Percentiles rank a stretch among this genome's conserved stretches.
Evolutionary conservation across 2,113 vertebrate species (phyloP).

Genomic region (Dunckerocampus dactyliophorus): DNA sequence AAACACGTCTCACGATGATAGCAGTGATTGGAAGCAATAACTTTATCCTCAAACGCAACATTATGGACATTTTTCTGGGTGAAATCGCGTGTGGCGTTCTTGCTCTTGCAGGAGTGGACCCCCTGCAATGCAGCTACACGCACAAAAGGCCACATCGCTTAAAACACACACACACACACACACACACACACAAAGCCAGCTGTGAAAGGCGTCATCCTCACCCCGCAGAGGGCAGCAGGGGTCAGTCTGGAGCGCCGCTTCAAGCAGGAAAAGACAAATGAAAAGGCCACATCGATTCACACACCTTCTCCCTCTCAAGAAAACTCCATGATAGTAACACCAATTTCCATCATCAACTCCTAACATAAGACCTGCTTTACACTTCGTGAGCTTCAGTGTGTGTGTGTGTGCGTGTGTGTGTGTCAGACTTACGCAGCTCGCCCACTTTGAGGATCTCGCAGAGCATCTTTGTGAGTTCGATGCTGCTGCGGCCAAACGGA

Average conservation of each 20-base stretch:
- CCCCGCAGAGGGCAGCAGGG: constrained; percentile 44
- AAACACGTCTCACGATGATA: too few relatives aligned
- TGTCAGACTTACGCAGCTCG: constrained; percentile 88
- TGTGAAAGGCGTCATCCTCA: constrained; percentile 28
- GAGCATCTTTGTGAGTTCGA: constrained; percentile 97
- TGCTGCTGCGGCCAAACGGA: constrained; percentile 96
- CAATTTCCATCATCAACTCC: too few relatives aligned
- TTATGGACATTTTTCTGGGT: too few relatives aligned
- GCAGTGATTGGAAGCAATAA: too few relatives aligned
- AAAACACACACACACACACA: too few relatives aligned
- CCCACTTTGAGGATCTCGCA: constrained; percentile 98
- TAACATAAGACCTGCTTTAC: constrained; percentile 47
- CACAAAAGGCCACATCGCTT: constrained; percentile 45
- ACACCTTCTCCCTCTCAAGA: constrained; percentile 27
- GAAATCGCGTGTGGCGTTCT: too few relatives aligned
- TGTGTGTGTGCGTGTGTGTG: not conserved
- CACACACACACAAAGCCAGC: constrained; percentile 21
- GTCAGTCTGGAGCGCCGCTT: constrained; percentile 43
- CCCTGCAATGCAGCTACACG: too few relatives aligned
- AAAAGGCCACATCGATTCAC: constrained; percentile 54
- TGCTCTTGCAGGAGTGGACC: not conserved
- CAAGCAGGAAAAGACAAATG: constrained; percentile 49
- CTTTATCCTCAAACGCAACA: too few relatives aligned
- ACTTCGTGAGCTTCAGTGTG: not conserved
- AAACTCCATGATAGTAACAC: too few relatives aligned